phyloP scores from a whole-genome alignment of 2,888 invertebrate genomes.

The Amphipyra berbera region DNA sequence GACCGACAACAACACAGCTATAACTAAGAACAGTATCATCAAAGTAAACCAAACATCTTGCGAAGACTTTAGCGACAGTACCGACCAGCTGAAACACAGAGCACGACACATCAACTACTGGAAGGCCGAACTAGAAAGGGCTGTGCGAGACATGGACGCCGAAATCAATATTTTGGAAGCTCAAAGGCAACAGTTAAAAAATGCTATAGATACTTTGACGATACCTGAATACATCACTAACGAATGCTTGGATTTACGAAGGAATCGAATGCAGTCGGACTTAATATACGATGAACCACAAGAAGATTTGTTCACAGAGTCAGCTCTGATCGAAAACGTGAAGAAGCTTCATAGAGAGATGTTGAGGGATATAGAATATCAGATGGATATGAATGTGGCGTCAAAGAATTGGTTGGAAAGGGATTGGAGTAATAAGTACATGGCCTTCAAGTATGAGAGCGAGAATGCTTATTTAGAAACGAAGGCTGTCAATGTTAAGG shows the following conservation, averaged over 20 bases:
- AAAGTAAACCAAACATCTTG: slow-evolving; percentile 85
- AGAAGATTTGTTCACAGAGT: slow-evolving; percentile 93
- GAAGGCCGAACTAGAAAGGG: slow-evolving; percentile 83
- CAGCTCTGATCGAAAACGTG: slow-evolving; percentile 92
- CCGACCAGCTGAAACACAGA: slow-evolving; percentile 80
- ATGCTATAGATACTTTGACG: slow-evolving; percentile 79
- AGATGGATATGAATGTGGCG: slow-evolving; percentile 93
- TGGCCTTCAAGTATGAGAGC: slow-evolving; percentile 94
- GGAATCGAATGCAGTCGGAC: slow-evolving; percentile 93
- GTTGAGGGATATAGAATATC: slow-evolving; percentile 92
- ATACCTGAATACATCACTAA: slow-evolving; percentile 87
- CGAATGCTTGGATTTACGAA: slow-evolving; percentile 92
- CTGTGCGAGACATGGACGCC: slow-evolving; percentile 81
- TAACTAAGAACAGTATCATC: slow-evolving; percentile 83
- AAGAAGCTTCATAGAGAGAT: slow-evolving; percentile 91
- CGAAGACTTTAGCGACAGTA: slow-evolving; percentile 80
- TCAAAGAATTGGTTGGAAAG: slow-evolving; percentile 94
- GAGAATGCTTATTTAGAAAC: slow-evolving; percentile 93
- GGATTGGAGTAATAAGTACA: slow-evolving; percentile 97
- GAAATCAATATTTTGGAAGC: slow-evolving; percentile 80
- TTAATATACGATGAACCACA: slow-evolving; percentile 93
- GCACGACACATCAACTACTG: slow-evolving; percentile 85
- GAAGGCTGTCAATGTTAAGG: slow-evolving; percentile 92
- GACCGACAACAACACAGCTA: slow-evolving; percentile 82
- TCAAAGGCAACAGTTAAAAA: slow-evolving; percentile 83